phyloP scores from a whole-genome alignment of 2,797 vertebrate species.

The Hapalemur alaotrensis region DNA sequence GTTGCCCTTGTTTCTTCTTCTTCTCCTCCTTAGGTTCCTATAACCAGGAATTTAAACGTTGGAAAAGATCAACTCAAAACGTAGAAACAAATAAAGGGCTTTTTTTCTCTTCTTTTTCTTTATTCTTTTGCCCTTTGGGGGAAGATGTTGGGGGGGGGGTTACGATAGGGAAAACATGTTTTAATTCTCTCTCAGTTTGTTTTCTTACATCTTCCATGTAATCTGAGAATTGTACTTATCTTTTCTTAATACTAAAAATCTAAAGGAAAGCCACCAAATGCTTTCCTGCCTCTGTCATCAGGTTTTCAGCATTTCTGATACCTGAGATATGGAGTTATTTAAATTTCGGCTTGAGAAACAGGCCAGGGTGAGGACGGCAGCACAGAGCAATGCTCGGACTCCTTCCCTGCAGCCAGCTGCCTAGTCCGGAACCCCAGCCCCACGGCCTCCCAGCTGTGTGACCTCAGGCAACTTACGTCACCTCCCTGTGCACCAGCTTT shows the following conservation, averaged over 20 bases:
- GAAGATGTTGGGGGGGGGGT: background rate
- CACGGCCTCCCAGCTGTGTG: background rate
- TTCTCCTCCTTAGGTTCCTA: background rate
- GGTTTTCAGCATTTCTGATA: background rate
- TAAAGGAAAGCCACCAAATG: background rate
- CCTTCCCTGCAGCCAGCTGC: background rate
- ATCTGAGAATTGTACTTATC: background rate
- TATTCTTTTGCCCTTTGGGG: background rate
- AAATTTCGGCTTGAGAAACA: background rate
- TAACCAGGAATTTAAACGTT: background rate
- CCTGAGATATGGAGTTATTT: background rate
- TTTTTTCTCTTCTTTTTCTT: background rate
- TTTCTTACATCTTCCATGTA: background rate
- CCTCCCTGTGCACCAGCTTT: background rate
- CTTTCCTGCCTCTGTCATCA: background rate
- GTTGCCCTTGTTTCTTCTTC: background rate
- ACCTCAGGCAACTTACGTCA: background rate
- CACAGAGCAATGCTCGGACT: background rate
- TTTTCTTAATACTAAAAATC: background rate
- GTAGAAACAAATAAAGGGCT: background rate
- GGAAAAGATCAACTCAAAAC: background rate
- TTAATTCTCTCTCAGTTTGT: background rate
- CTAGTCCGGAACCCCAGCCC: background rate
- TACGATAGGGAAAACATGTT: background rate
- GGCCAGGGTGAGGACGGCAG: background rate